Evolutionary conservation across 2,888 invertebrate species (phyloP), one percentile per base, ranked within the genome.

Genomic region (Lottia gigantea): DNA sequence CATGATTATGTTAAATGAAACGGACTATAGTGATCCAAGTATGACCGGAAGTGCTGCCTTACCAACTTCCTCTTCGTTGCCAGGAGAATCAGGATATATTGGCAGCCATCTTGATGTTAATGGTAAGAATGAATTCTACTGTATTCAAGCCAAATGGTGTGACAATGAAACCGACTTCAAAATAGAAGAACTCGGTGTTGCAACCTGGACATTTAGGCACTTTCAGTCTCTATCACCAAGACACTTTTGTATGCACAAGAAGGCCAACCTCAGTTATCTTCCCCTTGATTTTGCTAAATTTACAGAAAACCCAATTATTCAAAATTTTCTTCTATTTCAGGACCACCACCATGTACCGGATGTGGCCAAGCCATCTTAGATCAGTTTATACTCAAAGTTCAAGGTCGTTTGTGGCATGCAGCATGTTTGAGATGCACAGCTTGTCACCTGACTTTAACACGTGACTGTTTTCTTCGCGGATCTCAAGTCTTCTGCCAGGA

Each of bases 341-440:
- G 77, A 8, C 73, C 77, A 0, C 71, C 77, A 0, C 46, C 69
- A n/a, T 77, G 77, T 47, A 65, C 70, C 2, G 74, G 75, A 0
- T 77, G 77, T 23, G 69, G 73, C 4, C 75, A 73, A 62, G 70
- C 73, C 3, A 77, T 77, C 70, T 68, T 71, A 12, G 77, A 77
- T 66, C 70, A 75, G 70, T 75, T 75, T 69, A 70, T 77, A 31
- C 63, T 75, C 40, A 74, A 71, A 69, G 70, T 75, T 63, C 73
- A 75, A 66, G 75, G 77, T 66, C 75, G 71, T 3, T 15, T 71
- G 16, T 75, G 74, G 72, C 77, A 77, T 55, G 66, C 77, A 16
- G 49, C 46, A 6, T 77, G 77, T 46, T 69, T 77, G 40, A 64
- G 70, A 15, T 77, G 77, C 45, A 62, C 62, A 19, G 65, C 66